Base-by-base conservation (phyloP, 2,888 invertebrate species). In the Stenodera caucasica region DNA sequence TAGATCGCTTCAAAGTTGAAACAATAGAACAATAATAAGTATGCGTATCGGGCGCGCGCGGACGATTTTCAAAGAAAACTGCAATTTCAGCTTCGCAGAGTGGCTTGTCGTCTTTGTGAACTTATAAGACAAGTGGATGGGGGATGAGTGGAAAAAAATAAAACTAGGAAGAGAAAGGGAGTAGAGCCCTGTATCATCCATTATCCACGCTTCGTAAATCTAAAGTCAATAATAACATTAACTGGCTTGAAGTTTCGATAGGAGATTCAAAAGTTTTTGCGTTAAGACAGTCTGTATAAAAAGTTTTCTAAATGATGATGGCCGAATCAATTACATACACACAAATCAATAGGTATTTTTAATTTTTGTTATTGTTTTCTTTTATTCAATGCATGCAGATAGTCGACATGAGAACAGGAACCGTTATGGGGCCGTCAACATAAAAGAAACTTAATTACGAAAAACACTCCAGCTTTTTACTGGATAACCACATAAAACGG, bases 221-320 rank as follows among this genome's bases (percentile, higher is more conserved):
- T 72, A 73, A 74, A 75, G 76, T 75, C 75, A 75, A 75, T 75
- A 76, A 76, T 74, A 75, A 75, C 73, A 73, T 74, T 73, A 75
- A 71, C 71, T 68, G 69, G 70, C 72, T 73, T 70, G 70, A 72
- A 75, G 72, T 76, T 75, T 69, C 70, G 60, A 65, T 64, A 60
- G 59, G 60, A 61, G 65, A 62, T 68, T 60, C 60, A 49, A 56
- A 68, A 67, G 58, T 68, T 67, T 59, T 60, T 18, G 15, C 63
- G 58, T 60, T 57, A 60, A 60, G 57, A 63, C 64, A 54, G 49
- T 56, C 63, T 52, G 29, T 58, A 53, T 52, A 49, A 51, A 54
- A 59, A 61, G 29, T 61, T 62, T 18, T 21, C 56, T 51, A 60
- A 63, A 63, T 58, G 60, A 59, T 67, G 63, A 63, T 63, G 60